Percentiles rank a stretch among this genome's conserved stretches.
Conservation (phyloP, 2,888 invertebrate genomes). For the Erebia ligea region DNA sequence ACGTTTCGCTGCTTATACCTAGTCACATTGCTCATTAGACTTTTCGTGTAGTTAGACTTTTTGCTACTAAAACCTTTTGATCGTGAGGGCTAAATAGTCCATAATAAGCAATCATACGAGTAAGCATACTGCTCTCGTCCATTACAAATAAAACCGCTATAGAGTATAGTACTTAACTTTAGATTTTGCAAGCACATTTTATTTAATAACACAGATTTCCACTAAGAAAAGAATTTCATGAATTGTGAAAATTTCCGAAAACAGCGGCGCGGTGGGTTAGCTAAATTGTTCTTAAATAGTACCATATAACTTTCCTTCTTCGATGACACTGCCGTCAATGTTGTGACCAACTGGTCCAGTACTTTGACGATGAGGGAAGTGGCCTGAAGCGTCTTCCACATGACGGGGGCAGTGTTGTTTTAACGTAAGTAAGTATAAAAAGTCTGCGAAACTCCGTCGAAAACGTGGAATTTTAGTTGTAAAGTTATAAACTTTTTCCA, state of each 20-base stretch:
- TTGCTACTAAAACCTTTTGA: no score
- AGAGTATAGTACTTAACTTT: no score
- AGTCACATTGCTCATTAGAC: no score
- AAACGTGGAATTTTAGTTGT: constrained; percentile 59
- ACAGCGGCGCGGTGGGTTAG: no score
- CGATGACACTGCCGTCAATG: neutral
- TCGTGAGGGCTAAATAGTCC: no score
- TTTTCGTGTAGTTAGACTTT: no score
- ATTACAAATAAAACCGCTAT: neutral
- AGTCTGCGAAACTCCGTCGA: constrained; percentile 54
- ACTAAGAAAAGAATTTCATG: no score
- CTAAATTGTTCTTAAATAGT: neutral
- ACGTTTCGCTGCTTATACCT: no score
- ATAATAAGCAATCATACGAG: neutral
- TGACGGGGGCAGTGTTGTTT: neutral
- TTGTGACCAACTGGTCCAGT: neutral
- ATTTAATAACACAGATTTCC: no score
- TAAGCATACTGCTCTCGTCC: neutral
- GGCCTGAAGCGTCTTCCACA: neutral
- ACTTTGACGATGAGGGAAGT: neutral
- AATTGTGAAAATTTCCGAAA: no score
- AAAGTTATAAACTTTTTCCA: constrained; percentile 65
- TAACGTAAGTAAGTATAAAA: constrained; percentile 48
- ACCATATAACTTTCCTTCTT: neutral
- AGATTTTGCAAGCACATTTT: no score